Evolutionary conservation across 2,888 invertebrate species (phyloP).

Genomic region (Noctua fimbriata): DNA sequence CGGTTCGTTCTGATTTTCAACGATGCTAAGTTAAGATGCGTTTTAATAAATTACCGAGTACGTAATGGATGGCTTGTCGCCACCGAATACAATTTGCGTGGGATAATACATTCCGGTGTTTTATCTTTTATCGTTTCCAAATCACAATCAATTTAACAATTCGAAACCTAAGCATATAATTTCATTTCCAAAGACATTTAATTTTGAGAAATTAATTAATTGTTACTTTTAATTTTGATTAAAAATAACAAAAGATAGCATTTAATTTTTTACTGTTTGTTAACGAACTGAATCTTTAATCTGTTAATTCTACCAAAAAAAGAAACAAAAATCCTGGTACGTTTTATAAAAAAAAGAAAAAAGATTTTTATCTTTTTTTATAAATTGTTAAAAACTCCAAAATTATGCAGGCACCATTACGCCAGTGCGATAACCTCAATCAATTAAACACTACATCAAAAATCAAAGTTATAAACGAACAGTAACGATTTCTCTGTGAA

Average conservation of each 20-base stretch:
- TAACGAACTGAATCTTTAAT: not conserved
- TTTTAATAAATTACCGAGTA: constrained; percentile 30
- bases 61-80: constrained; percentile 47
- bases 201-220: not conserved
- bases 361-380: not conserved
- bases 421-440: constrained; percentile 61
- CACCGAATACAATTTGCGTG: constrained; percentile 51
- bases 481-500: constrained; percentile 69
- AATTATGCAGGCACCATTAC: constrained; percentile 51
- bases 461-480: constrained; percentile 68
- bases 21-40: constrained; percentile 13
- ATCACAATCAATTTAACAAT: constrained; percentile 29
- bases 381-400: not conserved
- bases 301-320: not conserved
- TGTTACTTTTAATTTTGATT: not conserved
- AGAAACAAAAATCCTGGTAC: not conserved
- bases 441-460: constrained; percentile 57
- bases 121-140: constrained; percentile 38
- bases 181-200: constrained; percentile 1
- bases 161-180: constrained; percentile 13
- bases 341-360: not conserved
- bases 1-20: constrained; percentile 30
- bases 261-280: not conserved
- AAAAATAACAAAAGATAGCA: not conserved
- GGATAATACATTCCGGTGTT: constrained; percentile 43